phyloP scores from a whole-genome alignment of 1,140 invertebrate genomes.

The Bombus difficillimus region DNA sequence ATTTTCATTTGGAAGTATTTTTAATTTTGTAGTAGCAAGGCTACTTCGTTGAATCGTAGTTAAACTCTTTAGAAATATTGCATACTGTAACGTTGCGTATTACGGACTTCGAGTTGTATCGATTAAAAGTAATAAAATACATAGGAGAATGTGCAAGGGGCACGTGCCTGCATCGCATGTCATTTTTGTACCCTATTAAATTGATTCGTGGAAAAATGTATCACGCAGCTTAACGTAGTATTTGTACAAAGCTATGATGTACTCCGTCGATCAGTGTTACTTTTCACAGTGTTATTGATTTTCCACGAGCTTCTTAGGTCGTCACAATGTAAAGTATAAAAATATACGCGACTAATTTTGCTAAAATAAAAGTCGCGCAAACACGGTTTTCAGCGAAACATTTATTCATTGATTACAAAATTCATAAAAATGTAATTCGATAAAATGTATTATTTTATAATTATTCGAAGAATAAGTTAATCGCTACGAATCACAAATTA shows the following conservation, averaged over 20 bases:
- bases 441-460: not conserved
- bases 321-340: conserved; percentile 12
- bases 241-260: conserved; percentile 2
- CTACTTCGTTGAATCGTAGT: not conserved
- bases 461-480: not conserved
- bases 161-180: conserved; percentile 34
- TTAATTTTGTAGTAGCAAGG: not conserved
- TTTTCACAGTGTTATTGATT: conserved; percentile 76
- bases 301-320: conserved; percentile 61
- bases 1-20: not conserved
- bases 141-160: not conserved
- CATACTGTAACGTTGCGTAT: not conserved
- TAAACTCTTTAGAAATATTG: not conserved
- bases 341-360: not conserved
- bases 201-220: conserved; percentile 12
- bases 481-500: not conserved
- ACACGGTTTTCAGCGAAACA: not conserved
- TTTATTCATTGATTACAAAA: conserved; percentile 39
- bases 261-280: conserved; percentile 54
- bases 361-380: not conserved
- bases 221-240: conserved; percentile 9
- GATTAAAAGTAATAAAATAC: conserved; percentile 12
- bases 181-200: conserved; percentile 32
- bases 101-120: not conserved
- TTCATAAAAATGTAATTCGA: conserved; percentile 12